These are phyloP conservation scores for Stigmatopora nigra DNA, from an alignment of 2,113 vertebrate genomes.

Conservation along the genomic window DNA sequence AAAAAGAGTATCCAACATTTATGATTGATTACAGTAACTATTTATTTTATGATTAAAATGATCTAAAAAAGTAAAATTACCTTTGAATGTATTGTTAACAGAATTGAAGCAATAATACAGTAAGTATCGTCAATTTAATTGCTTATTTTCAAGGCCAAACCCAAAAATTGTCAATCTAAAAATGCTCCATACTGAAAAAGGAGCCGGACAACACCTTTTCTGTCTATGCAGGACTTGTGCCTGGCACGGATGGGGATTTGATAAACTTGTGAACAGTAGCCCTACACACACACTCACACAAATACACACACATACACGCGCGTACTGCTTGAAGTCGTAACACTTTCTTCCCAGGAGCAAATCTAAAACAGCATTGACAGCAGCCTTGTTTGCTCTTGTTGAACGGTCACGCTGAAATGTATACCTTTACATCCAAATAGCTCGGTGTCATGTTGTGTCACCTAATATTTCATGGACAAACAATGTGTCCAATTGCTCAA, in stretches of 20 bases:
- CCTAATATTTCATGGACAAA: conserved; percentile 66
- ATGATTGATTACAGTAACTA: background rate
- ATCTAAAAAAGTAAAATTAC: too few species aligned
- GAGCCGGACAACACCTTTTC: background rate
- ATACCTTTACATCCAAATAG: conserved; percentile 66
- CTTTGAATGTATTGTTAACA: too few species aligned
- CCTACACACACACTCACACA: conserved; percentile 18
- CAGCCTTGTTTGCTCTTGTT: conserved; percentile 58
- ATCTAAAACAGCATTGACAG: conserved; percentile 59
- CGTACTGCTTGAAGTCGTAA: conserved; percentile 33
- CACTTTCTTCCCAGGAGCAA: conserved; percentile 47
- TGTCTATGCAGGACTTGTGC: conserved; percentile 32
- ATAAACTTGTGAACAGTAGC: conserved; percentile 49
- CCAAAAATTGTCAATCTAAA: background rate
- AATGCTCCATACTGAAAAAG: background rate
- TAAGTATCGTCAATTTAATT: background rate
- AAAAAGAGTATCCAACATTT: background rate
- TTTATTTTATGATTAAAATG: too few species aligned
- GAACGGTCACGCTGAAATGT: conserved; percentile 62
- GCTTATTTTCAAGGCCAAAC: background rate
- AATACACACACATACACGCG: conserved; percentile 15
- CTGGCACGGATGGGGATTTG: conserved; percentile 59
- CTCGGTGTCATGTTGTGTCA: conserved; percentile 60
- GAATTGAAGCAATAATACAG: too few species aligned
- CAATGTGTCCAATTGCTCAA: conserved; percentile 60